Evolutionary conservation across 2,113 vertebrate genomes (phyloP), one percentile per base, ranked within the genome.

Genomic region (Indicator maculatus): DNA sequence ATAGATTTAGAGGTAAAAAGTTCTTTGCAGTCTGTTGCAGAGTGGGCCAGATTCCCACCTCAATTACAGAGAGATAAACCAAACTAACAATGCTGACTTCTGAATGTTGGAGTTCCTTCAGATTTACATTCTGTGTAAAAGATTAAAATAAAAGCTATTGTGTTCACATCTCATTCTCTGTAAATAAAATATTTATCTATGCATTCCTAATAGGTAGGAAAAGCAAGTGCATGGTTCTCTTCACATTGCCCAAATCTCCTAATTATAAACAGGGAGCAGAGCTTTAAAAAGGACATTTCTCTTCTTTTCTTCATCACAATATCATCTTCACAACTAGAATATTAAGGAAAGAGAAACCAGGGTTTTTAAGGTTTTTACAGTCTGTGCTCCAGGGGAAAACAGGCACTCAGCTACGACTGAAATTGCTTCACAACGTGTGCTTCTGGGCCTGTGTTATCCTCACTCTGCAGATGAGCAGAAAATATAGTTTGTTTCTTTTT

Each of bases 381-480:
- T 89, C 97, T 97, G 93, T 27, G 93, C 98, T 98, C 97, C 96
- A 97, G 98, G 98, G 98, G 97, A 96, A 97, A 98, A 87, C 95
- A 98, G 97, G 95, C 96, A 96, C 97, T 98, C 97, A 95, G 95
- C 96, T 97, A 96, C 84, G 61, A 95, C 97, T 97, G 97, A 97
- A 98, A 98, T 98, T 98, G 97, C 97, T 98, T 98, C 96, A 95
- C 96, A 97, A 95, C 1, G 76, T 38, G 88, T 11, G 96, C 97
- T 91, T 95, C 93, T 95, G 97, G 97, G 97, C 97, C 95, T 65
- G 38, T 28, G 97, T 97, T 96, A 98, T 96, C 96, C 97, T 97
- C 97, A 95, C 75, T 80, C 97, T 97, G 97, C 95, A 97, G 96
- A 97, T 60, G 87, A 98, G 97, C 95, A 97, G 97, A 97, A 98